Conservation (phyloP, 2,888 invertebrate genomes). For the Drosophila tripunctata region DNA sequence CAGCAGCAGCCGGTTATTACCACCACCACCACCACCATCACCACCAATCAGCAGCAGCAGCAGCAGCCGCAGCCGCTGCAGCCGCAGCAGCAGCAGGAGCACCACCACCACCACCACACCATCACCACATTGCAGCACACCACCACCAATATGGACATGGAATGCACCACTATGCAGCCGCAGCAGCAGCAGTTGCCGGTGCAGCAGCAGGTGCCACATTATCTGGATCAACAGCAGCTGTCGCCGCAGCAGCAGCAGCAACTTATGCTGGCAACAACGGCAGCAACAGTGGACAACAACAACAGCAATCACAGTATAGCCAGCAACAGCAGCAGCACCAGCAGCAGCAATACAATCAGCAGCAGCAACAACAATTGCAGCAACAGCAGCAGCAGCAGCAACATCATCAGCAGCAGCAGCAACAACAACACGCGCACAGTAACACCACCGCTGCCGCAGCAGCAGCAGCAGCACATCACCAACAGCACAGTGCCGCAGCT, state of each 20-base stretch:
- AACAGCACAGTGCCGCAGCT: too few relatives aligned
- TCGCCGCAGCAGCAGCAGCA: slow-evolving; percentile 84
- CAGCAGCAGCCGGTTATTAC: slow-evolving; percentile 73
- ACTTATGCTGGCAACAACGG: slow-evolving; percentile 62
- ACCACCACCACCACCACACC: slow-evolving; percentile 35
- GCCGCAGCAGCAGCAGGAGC: slow-evolving; percentile 47
- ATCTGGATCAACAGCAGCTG: slow-evolving; percentile 81
- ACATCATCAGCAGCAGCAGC: slow-evolving; percentile 57
- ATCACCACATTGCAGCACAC: slow-evolving; percentile 71
- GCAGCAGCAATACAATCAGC: slow-evolving; percentile 47
- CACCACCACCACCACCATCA: slow-evolving; percentile 85
- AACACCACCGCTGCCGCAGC: slow-evolving; percentile 73
- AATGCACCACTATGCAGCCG: slow-evolving; percentile 80
- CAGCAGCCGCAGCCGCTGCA: slow-evolving; percentile 28
- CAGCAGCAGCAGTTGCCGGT: slow-evolving; percentile 69
- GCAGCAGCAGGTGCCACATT: slow-evolving; percentile 79
- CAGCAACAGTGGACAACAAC: slow-evolving; percentile 60
- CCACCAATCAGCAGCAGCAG: slow-evolving; percentile 71
- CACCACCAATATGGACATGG: slow-evolving; percentile 69
- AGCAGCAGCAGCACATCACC: slow-evolving; percentile 61
- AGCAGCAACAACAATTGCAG: slow-evolving; percentile 49
- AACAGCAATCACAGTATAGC: slow-evolving; percentile 41
- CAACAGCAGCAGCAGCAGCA: slow-evolving; percentile 65
- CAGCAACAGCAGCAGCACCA: slow-evolving; percentile 47
- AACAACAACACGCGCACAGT: slow-evolving; percentile 18